These are phyloP conservation scores for Squalus acanthias DNA, from an alignment of 2,797 vertebrate genomes.

Conservation along the genomic window DNA sequence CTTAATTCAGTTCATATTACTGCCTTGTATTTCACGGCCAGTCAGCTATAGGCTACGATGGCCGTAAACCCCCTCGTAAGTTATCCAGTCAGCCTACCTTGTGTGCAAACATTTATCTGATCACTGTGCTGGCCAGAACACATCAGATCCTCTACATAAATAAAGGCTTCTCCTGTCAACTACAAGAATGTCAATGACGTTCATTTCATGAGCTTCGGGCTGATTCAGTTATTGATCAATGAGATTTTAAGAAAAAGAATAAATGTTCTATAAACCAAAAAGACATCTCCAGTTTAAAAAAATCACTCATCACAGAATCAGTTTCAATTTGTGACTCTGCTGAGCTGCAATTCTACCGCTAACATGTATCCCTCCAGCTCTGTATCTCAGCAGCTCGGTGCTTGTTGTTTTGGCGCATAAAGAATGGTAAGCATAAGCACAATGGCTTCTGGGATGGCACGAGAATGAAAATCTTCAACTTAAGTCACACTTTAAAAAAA, in stretches of 20 bases:
- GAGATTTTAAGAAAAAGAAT: background rate
- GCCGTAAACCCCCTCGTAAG: background rate
- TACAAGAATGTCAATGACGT: background rate
- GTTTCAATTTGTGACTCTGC: background rate
- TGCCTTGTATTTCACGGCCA: constrained; percentile 12
- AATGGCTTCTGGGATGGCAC: background rate
- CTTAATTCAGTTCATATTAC: constrained; percentile 3
- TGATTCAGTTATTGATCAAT: background rate
- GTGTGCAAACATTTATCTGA: constrained; percentile 23
- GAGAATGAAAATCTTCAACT: background rate
- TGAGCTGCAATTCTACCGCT: background rate
- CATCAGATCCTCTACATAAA: background rate
- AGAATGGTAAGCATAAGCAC: background rate
- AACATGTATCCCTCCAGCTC: background rate
- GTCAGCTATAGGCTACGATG: background rate
- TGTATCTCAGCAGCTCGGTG: background rate
- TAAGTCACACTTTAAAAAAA: background rate
- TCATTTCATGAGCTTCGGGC: background rate
- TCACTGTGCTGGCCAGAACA: background rate
- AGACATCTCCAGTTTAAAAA: constrained; percentile 9
- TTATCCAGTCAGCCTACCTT: background rate
- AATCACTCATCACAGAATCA: background rate
- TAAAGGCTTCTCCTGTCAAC: background rate
- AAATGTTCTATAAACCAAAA: background rate
- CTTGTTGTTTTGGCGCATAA: background rate